Conservation (phyloP, 2,797 vertebrate genomes). For the Malurus splendens region DNA sequence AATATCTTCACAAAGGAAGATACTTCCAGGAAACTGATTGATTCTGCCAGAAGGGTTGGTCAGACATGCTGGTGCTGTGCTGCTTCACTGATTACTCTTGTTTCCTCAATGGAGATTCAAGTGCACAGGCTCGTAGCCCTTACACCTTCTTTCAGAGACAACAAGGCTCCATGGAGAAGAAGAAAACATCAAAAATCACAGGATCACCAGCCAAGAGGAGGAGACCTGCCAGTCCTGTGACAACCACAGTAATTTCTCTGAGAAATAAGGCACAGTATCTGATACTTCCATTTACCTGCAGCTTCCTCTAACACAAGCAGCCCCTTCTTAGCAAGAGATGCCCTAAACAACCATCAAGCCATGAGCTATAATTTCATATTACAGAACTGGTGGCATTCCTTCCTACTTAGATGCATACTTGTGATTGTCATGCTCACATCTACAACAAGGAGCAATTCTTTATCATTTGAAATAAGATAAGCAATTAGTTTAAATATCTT, state of each 20-base stretch:
- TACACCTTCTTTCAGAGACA: not conserved
- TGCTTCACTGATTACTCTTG: not conserved
- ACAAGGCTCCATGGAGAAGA: not conserved
- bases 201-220: not conserved
- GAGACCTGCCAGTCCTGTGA: not conserved
- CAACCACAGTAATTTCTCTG: not conserved
- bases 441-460: not conserved
- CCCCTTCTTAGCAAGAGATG: not conserved
- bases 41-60: not conserved
- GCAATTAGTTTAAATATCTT: not conserved
- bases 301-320: not conserved
- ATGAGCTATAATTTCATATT: not conserved
- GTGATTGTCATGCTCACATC: not conserved
- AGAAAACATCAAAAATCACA: not conserved
- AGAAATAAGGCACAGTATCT: not conserved
- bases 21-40: not conserved
- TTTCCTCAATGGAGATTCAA: not conserved
- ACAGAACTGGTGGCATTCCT: not conserved
- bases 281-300: not conserved
- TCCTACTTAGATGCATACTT: not conserved
- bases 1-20: not conserved
- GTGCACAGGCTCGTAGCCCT: not conserved
- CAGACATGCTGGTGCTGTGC: not conserved
- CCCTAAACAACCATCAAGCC: not conserved
- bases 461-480: not conserved